Base-by-base conservation (phyloP, 2,113 vertebrate genomes). In the Fulica atra region DNA sequence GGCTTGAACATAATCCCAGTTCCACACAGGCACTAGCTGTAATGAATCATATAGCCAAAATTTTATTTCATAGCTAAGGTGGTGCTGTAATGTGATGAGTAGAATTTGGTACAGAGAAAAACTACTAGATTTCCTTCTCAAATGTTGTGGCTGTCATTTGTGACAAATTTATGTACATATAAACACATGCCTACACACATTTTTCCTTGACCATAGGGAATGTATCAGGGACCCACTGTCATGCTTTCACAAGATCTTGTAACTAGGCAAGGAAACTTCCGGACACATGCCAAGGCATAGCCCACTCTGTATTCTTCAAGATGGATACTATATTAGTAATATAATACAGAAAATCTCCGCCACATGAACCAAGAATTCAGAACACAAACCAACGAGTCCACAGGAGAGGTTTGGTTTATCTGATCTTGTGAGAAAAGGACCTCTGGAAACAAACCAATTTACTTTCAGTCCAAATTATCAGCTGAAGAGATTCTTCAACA, bases 361-460 rank as follows among this genome's bases (percentile, higher is more conserved):
- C 95, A 92, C 9, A 10, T 97, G 97, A 98, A 96, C 92, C 92
- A 97, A 87, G 70, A 97, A 97, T 97, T 97, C 85, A 96, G 93
- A 97, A 94, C 80, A 92, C 91, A 97, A 97, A 97, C 94, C 95
- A 70, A 88, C 92, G 83, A 93, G 91, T 95, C 95, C 95, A 96
- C 94, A 95, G 96, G 95, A 97, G 95, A 97, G 80, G 94, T 97
- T 98, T 98, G 80, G 98, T 98, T 98, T 96, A 97, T 98, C 96
- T 79, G 69, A 92, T 63, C 73, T 96, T 97, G 96, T 96, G 97
- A 97, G 96, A 96, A 93, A 96, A 79, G 68, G 95, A 96, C 92
- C 97, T 95, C 59, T 89, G 94, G 97, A 98, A 98, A 96, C 95
- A 98, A 98, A 97, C 79, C 91, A 95, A 82, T 97, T 96, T 98